These are phyloP conservation scores for Apotomis betuletana DNA, from an alignment of 2,888 invertebrate species.

Conservation along the genomic window DNA sequence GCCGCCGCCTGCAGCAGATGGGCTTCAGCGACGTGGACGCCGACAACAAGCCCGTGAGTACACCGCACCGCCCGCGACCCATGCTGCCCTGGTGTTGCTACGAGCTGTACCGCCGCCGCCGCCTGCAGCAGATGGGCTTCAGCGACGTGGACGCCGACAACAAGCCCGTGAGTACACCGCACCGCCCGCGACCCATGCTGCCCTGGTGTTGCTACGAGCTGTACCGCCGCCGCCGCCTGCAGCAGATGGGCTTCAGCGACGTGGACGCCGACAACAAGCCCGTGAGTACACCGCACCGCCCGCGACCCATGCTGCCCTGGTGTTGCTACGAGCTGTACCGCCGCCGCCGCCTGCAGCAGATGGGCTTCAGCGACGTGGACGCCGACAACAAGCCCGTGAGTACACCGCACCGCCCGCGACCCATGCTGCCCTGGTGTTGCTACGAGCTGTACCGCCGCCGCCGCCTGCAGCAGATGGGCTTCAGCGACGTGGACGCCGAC, in stretches of 20 bases:
- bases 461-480: conserved; percentile 96
- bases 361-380: conserved; percentile 98
- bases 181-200: background rate
- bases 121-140: conserved; percentile 97
- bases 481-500: conserved; percentile 96
- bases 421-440: too few relatives aligned
- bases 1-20: conserved; percentile 95
- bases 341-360: conserved; percentile 93
- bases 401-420: conserved; percentile 34
- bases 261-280: conserved; percentile 96
- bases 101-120: conserved; percentile 95
- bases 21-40: conserved; percentile 97
- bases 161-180: conserved; percentile 86
- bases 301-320: rapidly evolving
- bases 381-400: conserved; percentile 93
- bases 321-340: conserved; percentile 99
- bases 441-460: conserved; percentile 98
- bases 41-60: conserved; percentile 92
- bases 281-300: conserved; percentile 65
- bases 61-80: conserved; percentile 13
- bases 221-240: conserved; percentile 94
- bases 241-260: conserved; percentile 98
- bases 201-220: too few relatives aligned
- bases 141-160: conserved; percentile 96
- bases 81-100: too few relatives aligned